phyloP scores from a whole-genome alignment of 2,113 vertebrate species.

The Notothenia coriiceps region DNA sequence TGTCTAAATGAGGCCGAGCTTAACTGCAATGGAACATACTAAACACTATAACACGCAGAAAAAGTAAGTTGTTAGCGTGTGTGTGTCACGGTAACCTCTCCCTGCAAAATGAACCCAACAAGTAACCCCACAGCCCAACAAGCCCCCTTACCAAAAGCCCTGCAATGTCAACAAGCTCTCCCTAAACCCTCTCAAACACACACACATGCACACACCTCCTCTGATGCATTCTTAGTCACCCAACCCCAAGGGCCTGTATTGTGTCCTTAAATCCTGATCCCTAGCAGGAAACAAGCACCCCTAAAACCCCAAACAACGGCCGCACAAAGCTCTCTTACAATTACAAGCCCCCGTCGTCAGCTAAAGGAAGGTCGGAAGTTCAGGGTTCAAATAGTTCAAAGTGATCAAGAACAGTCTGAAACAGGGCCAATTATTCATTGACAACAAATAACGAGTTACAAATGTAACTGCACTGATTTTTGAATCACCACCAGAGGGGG shows the following conservation, averaged over 20 bases:
- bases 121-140: slow-evolving; percentile 44
- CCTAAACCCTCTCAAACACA: slow-evolving; percentile 58
- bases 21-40: background rate
- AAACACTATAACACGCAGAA: slow-evolving; percentile 6
- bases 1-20: slow-evolving; percentile 9
- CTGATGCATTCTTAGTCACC: slow-evolving; percentile 63
- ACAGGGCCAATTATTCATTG: slow-evolving; percentile 13
- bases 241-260: slow-evolving; percentile 65
- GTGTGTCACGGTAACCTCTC: slow-evolving; percentile 27
- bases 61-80: background rate
- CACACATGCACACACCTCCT: slow-evolving; percentile 42
- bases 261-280: slow-evolving; percentile 76
- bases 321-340: slow-evolving; percentile 64
- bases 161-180: slow-evolving; percentile 67
- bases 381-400: slow-evolving; percentile 71
- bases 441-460: slow-evolving; percentile 31
- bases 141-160: slow-evolving; percentile 55
- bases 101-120: slow-evolving; percentile 47
- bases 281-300: slow-evolving; percentile 73
- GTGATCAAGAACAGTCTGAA: slow-evolving; percentile 42
- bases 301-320: slow-evolving; percentile 71
- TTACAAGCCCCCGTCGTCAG: slow-evolving; percentile 52
- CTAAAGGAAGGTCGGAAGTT: slow-evolving; percentile 62
- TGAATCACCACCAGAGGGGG: slow-evolving; percentile 24
- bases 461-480: slow-evolving; percentile 37